Base-by-base conservation (phyloP, 53 echinoderm and acorn worm genomes). In the Actinopyga echinites region DNA sequence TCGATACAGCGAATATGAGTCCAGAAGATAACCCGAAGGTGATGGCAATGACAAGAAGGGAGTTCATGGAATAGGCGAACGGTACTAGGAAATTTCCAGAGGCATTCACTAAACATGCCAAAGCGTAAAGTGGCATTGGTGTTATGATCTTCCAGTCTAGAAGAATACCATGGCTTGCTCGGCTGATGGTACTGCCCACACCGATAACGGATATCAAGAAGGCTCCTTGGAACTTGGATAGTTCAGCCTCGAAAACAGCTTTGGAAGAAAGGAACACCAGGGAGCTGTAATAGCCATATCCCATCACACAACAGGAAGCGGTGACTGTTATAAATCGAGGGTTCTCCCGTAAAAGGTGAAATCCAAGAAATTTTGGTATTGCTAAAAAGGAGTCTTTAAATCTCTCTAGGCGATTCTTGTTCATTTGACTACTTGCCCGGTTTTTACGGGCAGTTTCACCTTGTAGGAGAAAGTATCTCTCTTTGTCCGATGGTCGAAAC, bases 231-330 rank as follows among this genome's bases (percentile, higher is more conserved):
- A 78, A 31, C 26, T n/a, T 78, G 5, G 78, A 56, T 3, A 78
- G 55, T 19, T 21, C 56, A 17, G 55, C 55, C 56, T 56, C 78
- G 56, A 56, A 78, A 2, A 78, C 78, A 3, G 78, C 78, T 20
- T 78, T 78, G 52, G 78, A 78, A 4, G 78, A 44, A 21, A 78
- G 55, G 78, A 78, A 78, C 8, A 78, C 57, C 3, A 78, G 55
- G 7, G 78, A 20, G 1, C 45, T 56, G 24, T 56, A 78, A 30
- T 78, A 78, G 0, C 78, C 78, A 23, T 56, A 78, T 29, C 78
- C 78, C 57, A 78, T 54, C 15, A 78, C 55, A 12, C 55, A 54
- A 56, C 55, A 54, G 3, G 78, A 78, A 5, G 78, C 57, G 11
- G 57, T 56, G 28, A 78, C 55, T 1, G 57, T 56, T 54, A 55